A percentile compares a stretch with the other conserved stretches of the same genome.
Evolutionary conservation across 2,888 invertebrate genomes (phyloP).

Genomic region (Eilema caniola): DNA sequence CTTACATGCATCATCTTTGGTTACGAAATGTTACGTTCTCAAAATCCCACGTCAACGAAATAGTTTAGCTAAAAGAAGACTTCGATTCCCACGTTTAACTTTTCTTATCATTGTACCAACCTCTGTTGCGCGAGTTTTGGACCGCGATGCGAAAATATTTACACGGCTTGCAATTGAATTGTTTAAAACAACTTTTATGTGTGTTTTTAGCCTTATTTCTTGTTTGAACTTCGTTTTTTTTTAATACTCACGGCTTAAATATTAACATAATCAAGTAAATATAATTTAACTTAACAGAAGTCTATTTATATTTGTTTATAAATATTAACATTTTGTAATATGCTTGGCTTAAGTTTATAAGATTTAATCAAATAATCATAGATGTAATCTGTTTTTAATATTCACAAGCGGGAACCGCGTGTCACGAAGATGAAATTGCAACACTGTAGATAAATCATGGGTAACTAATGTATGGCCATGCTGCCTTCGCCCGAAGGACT

Average conservation of each 20-base stretch:
- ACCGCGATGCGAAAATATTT: slow-evolving; percentile 31
- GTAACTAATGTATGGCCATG: no score
- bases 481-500: no score
- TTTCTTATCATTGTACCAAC: slow-evolving; percentile 16
- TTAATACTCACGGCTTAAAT: not conserved
- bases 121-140: slow-evolving; percentile 19
- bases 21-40: slow-evolving; percentile 39
- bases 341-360: not conserved
- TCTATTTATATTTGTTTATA: not conserved
- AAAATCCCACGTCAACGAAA: slow-evolving; percentile 30
- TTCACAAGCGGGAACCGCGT: no score
- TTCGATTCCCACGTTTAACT: slow-evolving; percentile 40
- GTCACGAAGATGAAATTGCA: no score
- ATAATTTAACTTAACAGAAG: not conserved
- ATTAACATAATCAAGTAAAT: not conserved
- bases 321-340: not conserved
- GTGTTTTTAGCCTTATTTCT: slow-evolving; percentile 3
- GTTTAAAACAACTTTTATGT: not conserved
- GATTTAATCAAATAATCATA: no score
- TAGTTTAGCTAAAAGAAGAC: slow-evolving; percentile 24
- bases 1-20: slow-evolving; percentile 15
- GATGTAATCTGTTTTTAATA: no score
- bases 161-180: slow-evolving; percentile 20
- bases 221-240: not conserved
- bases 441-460: no score